Conservation (phyloP, 1,140 invertebrate species). For the Dufourea novaeangliae region DNA sequence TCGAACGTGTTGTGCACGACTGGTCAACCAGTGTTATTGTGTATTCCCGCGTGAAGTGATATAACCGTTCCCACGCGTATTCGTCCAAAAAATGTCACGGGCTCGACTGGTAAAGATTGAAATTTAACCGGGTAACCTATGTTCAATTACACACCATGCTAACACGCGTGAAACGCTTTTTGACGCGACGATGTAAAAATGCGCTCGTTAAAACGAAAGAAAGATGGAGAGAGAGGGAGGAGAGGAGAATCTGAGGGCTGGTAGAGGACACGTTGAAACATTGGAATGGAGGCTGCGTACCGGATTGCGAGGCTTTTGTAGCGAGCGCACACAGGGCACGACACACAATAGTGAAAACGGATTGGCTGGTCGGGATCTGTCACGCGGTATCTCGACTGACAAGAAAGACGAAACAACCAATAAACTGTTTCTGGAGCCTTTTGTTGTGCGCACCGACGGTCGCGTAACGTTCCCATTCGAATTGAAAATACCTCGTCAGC, state of each 20-base stretch:
- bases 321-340: constrained; percentile 41
- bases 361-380: constrained; percentile 67
- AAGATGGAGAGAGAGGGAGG: not conserved
- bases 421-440: constrained; percentile 65
- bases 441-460: constrained; percentile 52
- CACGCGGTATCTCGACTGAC: constrained; percentile 66
- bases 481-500: constrained; percentile 67
- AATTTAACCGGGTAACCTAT: constrained; percentile 58
- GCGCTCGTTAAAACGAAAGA: constrained; percentile 37
- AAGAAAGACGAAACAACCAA: constrained; percentile 68
- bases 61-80: too few species aligned
- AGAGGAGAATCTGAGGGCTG: too few species aligned
- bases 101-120: constrained; percentile 40
- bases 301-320: constrained; percentile 59
- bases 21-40: constrained; percentile 17
- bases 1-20: constrained; percentile 24
- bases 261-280: constrained; percentile 22
- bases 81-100: not conserved
- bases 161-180: constrained; percentile 56
- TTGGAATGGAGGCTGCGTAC: constrained; percentile 46
- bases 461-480: constrained; percentile 49
- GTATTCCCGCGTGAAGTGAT: constrained; percentile 3
- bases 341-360: constrained; percentile 64
- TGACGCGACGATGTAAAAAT: constrained; percentile 55
- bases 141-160: constrained; percentile 63